phyloP scores from a whole-genome alignment of 2,113 vertebrate species.

The Cavia aperea region DNA sequence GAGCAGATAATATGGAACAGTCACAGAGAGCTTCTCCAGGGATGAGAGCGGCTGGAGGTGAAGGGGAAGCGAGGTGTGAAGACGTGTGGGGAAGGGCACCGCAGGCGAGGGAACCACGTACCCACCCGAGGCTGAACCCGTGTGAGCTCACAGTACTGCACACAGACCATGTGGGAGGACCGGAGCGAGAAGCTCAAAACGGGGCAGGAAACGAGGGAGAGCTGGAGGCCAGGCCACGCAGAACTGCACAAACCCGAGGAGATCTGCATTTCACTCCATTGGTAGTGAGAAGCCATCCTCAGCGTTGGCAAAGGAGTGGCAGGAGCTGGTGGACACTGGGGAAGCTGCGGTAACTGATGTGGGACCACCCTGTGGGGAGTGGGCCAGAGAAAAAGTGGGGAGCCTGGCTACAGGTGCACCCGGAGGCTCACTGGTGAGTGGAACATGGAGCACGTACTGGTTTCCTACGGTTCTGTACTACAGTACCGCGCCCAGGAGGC shows the following conservation, averaged over 20 bases:
- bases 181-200: neutral
- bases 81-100: too few relatives aligned
- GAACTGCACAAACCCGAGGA: neutral
- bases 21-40: neutral
- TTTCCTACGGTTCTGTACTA: neutral
- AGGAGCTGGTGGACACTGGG: neutral
- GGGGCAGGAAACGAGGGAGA: fast-evolving
- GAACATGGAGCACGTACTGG: fast-evolving
- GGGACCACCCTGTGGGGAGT: neutral
- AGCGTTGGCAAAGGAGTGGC: neutral
- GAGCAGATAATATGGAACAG: too few relatives aligned
- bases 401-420: neutral
- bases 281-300: neutral
- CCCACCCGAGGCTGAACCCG: neutral
- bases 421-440: neutral
- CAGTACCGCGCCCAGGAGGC: too few relatives aligned
- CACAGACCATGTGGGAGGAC: neutral
- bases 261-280: neutral
- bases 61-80: neutral
- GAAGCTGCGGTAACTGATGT: neutral
- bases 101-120: too few relatives aligned
- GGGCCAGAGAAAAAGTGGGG: neutral
- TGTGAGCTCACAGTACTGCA: fast-evolving
- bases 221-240: neutral
- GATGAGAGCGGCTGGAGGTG: neutral